Base-by-base conservation (phyloP, 2,888 invertebrate species). In the Lasioglossum pauxillum region DNA sequence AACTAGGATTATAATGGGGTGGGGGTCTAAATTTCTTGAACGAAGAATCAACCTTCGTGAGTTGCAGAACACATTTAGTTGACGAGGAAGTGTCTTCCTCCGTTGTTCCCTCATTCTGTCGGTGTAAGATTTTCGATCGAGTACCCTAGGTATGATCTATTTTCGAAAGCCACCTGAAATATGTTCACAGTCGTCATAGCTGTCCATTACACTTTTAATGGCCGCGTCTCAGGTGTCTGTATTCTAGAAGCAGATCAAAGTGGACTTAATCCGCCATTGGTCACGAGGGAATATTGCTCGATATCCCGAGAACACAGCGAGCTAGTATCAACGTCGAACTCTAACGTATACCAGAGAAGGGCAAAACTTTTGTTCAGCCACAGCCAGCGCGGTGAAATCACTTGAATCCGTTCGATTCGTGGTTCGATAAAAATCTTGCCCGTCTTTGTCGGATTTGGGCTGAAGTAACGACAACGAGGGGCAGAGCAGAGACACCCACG, bases 401-500 rank as follows among this genome's bases (percentile, higher is more conserved):
- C 16, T 19, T 4, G 12, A 38, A 69, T 35, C 38, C 14, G 41
- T 41, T 41, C 0, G 44, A 38, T 41, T 23, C 41, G 41, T n/a
- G 5, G 41, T 41, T 71, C 41, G 12, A 44, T 2, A 5, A n/a
- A 71, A 71, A 71, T 41, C 41, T 12, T 71, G 41, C n/a, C n/a
- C 19, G 19, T 38, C 69, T 35, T 4, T 38, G 38, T n/a, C 38
- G 8, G 38, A 38, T 35, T n/a, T 41, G 41, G n/a, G 73, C 38
- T 14, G 76, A 72, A 79, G 8, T 67, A 64, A 77, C 41, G 60
- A 80, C 78, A 38, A 67, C 4, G 73, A 83, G 31, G 7, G 23
- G 49, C 16, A 64, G 89, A 87, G 82, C 90, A 92, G 90, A 82
- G 85, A 83, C 88, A 91, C 88, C 88, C 88, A 90, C 88, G 86